Conservation (phyloP, 2,888 invertebrate genomes). For the Machimus atricapillus region DNA sequence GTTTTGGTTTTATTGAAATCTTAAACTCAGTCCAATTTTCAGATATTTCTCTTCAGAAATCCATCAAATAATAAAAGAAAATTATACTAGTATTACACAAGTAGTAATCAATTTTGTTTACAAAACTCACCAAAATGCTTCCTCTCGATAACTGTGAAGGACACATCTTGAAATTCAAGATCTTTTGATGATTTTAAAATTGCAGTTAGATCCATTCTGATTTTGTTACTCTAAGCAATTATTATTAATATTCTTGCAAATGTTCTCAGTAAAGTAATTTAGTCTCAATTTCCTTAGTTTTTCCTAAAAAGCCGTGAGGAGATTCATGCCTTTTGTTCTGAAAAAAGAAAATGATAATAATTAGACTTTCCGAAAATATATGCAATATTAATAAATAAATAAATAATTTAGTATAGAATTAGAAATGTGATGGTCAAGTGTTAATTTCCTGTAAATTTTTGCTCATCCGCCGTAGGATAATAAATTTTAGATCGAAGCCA, state of each 20-base stretch:
- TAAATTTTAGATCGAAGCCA: too few relatives aligned
- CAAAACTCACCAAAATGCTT: conserved; percentile 57
- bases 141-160: conserved; percentile 57
- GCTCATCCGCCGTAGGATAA: too few relatives aligned
- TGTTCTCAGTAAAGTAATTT: neutral
- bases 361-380: neutral
- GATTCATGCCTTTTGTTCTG: neutral
- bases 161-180: conserved; percentile 62
- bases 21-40: neutral
- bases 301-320: neutral
- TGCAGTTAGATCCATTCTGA: neutral
- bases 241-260: neutral
- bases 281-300: neutral
- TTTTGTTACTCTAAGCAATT: neutral
- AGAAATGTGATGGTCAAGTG: too few relatives aligned
- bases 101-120: neutral
- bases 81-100: too few relatives aligned
- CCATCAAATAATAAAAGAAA: too few relatives aligned
- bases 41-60: too few relatives aligned
- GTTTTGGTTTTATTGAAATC: neutral
- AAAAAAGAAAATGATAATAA: neutral
- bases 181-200: conserved; percentile 55
- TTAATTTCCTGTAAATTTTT: too few relatives aligned
- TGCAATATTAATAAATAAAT: too few relatives aligned
- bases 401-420: too few relatives aligned